Evolutionary conservation across 2,888 invertebrate genomes (phyloP), one percentile per base, ranked within the genome.

Genomic region (Caenorhabditis sulstoni): DNA sequence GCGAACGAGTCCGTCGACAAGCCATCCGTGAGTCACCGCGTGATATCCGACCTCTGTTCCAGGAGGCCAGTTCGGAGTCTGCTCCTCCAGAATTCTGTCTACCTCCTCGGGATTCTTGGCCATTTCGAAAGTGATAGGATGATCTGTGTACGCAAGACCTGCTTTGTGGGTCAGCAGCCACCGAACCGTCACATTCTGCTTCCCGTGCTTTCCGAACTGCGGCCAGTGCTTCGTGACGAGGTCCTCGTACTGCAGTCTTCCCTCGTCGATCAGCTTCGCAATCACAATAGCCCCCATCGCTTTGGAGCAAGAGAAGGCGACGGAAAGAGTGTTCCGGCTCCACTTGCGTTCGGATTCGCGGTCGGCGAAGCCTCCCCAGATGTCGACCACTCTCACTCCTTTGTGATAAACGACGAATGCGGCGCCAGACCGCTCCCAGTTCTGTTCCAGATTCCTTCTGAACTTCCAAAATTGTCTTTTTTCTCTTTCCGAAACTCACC

Each of bases 321-420:
- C 65, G n/a, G 66, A 83, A 59, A 87, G 65, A 7, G 88, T 88
- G 77, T 88, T 79, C 23, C 80, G 57, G n/a, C 68, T 80, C 88
- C 88, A 88, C 23, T 73, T 62, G 22, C 87, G 59, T 37, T 77
- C 74, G 20, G 81, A 67, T 62, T 82, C 81, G 23, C 62, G 47
- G 52, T 88, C 88, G 1, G 91, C 90, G 79, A 90, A 91, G 7
- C 92, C 92, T 62, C 91, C 92, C 91, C 91, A 91, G n/a, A 92
- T 58, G 79, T 91, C 90, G 5, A 91, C 91, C 66, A 84, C 84
- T 45, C 79, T 81, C 23, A 50, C 57, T 14, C 91, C 91, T 78
- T 88, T 87, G 79, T 91, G 88, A 73, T 91, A 92, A 8, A 91
- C 91, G 16, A 85, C 79, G 81, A 91, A 90, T 44, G 90, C 89